A percentile compares a stretch with the other conserved stretches of the same genome.
These are phyloP conservation scores for Antigone vipio DNA, from an alignment of 2,113 vertebrate species.

Conservation along the genomic window DNA sequence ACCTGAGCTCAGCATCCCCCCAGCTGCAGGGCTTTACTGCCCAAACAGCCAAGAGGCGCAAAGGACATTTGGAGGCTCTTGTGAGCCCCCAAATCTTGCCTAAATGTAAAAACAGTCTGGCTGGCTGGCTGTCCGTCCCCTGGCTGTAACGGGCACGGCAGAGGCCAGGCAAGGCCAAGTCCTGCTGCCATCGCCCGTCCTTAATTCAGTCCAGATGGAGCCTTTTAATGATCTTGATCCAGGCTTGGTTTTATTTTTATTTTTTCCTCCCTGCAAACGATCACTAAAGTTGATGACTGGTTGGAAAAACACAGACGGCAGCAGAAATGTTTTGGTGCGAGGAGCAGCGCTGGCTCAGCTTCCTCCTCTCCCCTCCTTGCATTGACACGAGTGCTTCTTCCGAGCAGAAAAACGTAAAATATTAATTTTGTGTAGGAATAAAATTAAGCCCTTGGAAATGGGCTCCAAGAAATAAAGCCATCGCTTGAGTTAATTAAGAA, in stretches of 20 bases:
- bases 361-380: not conserved
- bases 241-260: conserved; percentile 47
- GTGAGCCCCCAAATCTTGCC: not conserved
- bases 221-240: conserved; percentile 62
- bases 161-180: not conserved
- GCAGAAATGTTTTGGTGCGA: not conserved
- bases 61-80: not conserved
- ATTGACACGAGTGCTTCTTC: not conserved
- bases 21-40: not conserved
- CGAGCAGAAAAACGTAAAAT: conserved; percentile 58
- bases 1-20: fast-evolving
- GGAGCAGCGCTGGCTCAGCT: conserved; percentile 42
- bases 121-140: not conserved
- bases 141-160: not conserved
- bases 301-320: conserved; percentile 47
- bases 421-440: conserved; percentile 76
- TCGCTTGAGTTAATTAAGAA: conserved; percentile 78
- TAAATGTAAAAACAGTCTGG: fast-evolving
- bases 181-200: conserved; percentile 16
- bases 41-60: not conserved
- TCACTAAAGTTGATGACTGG: conserved; percentile 51
- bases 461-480: conserved; percentile 66
- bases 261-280: conserved; percentile 54
- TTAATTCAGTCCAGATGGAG: conserved; percentile 43
- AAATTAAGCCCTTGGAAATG: conserved; percentile 74